phyloP scores from a whole-genome alignment of 2,888 invertebrate species.

The Trissolcus brochymenae region DNA sequence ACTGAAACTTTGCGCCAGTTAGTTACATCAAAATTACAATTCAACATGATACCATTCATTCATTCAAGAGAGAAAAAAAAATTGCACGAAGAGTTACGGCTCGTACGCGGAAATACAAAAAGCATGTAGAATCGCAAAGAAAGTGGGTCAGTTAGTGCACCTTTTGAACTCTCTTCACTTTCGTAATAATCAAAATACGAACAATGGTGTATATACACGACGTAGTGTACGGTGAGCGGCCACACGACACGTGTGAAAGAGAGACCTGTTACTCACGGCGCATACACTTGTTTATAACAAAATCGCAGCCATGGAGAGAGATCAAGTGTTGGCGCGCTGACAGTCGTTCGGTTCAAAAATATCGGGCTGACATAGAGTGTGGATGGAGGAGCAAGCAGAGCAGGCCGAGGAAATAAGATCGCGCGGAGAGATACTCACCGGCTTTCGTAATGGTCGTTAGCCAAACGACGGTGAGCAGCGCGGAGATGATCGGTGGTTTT shows the following conservation, averaged over 20 bases:
- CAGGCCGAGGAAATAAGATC: background rate
- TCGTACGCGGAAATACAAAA: constrained; percentile 14
- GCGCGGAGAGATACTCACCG: constrained; percentile 38
- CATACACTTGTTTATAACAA: constrained; percentile 1
- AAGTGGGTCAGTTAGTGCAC: constrained; percentile 25
- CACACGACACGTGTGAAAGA: constrained; percentile 12
- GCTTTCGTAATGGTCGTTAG: constrained; percentile 34
- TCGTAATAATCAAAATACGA: constrained; percentile 33
- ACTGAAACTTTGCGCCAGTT: too few species aligned
- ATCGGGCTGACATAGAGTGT: too few species aligned
- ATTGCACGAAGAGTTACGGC: too few species aligned
- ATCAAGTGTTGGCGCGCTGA: background rate
- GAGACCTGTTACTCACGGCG: constrained; percentile 7
- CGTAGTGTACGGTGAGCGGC: background rate
- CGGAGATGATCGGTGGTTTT: constrained; percentile 42
- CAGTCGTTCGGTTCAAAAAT: background rate
- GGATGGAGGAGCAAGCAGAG: background rate
- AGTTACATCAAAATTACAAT: too few species aligned
- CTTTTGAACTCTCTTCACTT: constrained; percentile 43
- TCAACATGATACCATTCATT: too few species aligned
- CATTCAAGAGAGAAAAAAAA: too few species aligned
- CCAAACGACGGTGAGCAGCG: constrained; percentile 49
- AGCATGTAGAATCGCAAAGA: constrained; percentile 9
- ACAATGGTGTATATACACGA: constrained; percentile 12
- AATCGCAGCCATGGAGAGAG: background rate